Evolutionary conservation across 2,113 vertebrate species (phyloP), one percentile per base, ranked within the genome.

Genomic region (Leucopternis melanops): DNA sequence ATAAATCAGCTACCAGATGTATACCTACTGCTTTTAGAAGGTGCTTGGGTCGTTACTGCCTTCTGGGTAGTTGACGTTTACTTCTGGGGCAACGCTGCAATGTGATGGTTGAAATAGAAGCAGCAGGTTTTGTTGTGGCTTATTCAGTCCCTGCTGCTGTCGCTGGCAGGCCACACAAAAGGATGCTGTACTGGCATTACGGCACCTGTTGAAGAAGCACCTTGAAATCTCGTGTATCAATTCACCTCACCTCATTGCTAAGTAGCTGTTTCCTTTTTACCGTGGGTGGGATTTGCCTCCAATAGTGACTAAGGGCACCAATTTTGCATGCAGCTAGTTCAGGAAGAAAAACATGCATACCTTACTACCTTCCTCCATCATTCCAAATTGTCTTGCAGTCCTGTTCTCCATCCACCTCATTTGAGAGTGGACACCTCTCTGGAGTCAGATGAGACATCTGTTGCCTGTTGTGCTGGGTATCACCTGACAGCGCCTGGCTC

Each of bases 331-430:
- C 34, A 10, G 55, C 62, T 63, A 29, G 40, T 20, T 50, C 22
- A 2, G 13, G 26, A 17, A 47, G 13, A 8, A 18, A 62, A 74
- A 34, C 27, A 5, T 2, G 3, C 15, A 0, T 16, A 7, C 22
- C 25, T 59, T 54, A 13, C 6, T 42, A 11, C 19, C 65, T 38
- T 6, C 15, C 10, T 44, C n/a, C 40, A 1, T 13, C 5, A 1
- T 65, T 44, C 23, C 72, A 16, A 13, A 16, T 31, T 25, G 38
- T 21, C 58, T n/a, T 34, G 25, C 38, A 4, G 34, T 45, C 38
- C 2, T 16, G 44, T 66, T 72, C 59, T 26, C 47, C 44, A 11
- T 26, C 45, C 36, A 6, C 16, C 73, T 74, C 32, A 1, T 29
- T 16, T 22, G 31, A 54, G 63, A 54, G 31, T 7, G 15, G 42